Evolutionary conservation across 1,140 invertebrate species (phyloP).

Genomic region (Macrosteles quadrilineatus): DNA sequence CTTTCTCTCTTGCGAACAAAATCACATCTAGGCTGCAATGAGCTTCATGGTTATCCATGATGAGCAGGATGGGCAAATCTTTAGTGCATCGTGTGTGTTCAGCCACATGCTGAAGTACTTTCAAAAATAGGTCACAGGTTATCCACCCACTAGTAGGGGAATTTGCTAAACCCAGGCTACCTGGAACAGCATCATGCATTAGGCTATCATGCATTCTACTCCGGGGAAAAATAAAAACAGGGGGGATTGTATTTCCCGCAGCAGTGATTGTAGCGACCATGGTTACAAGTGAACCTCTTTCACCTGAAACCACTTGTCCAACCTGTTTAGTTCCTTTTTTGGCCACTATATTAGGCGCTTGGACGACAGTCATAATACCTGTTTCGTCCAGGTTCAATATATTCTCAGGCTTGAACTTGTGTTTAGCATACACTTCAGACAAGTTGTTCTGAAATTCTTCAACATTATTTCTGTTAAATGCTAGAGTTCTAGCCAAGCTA

Average conservation of each 20-base stretch:
- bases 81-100: conserved; percentile 37
- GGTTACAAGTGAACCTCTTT: conserved; percentile 46
- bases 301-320: conserved; percentile 41
- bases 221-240: conserved; percentile 51
- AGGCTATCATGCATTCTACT: conserved; percentile 41
- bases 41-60: conserved; percentile 47
- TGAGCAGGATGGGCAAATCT: conserved; percentile 47
- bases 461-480: conserved; percentile 44
- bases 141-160: conserved; percentile 49
- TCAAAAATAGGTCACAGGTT: conserved; percentile 38
- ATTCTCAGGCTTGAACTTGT: conserved; percentile 28
- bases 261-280: conserved; percentile 47
- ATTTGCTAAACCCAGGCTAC: conserved; percentile 41
- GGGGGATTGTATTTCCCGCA: conserved; percentile 48
- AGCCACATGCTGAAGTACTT: conserved; percentile 38
- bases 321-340: conserved; percentile 47
- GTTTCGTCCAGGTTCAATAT: conserved; percentile 50
- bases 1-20: conserved; percentile 35
- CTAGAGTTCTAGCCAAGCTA: conserved; percentile 41
- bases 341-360: conserved; percentile 40
- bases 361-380: no score
- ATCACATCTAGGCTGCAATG: conserved; percentile 45
- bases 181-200: conserved; percentile 30
- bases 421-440: background rate
- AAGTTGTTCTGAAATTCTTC: conserved; percentile 21